phyloP scores from a whole-genome alignment of 2,797 vertebrate species.

The Erithacus rubecula region DNA sequence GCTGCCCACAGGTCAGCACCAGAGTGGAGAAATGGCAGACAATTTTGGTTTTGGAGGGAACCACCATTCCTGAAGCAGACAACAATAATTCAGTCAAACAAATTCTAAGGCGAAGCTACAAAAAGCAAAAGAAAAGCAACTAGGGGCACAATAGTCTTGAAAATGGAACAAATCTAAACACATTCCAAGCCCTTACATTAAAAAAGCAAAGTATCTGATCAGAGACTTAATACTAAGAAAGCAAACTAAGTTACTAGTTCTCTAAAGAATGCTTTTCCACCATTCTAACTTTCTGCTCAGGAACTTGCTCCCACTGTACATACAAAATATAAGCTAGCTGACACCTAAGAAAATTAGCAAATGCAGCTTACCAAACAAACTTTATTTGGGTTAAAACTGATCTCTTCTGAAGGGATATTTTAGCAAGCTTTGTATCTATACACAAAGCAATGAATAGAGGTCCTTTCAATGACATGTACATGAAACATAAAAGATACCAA shows the following conservation, averaged over 20 bases:
- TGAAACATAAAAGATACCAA: not conserved
- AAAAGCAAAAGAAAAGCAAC: not conserved
- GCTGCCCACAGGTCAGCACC: slow-evolving; percentile 91
- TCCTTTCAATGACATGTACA: not conserved
- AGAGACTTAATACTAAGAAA: not conserved
- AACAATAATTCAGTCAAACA: not conserved
- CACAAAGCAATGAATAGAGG: not conserved
- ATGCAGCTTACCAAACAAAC: not conserved
- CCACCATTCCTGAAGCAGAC: slow-evolving; percentile 87
- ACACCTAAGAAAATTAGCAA: not conserved
- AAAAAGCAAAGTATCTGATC: not conserved
- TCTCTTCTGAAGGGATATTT: not conserved
- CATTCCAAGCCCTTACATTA: not conserved
- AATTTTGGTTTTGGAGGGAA: slow-evolving; percentile 98
- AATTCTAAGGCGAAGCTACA: not conserved
- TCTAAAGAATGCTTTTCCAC: not conserved
- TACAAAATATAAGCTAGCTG: not conserved
- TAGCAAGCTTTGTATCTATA: not conserved
- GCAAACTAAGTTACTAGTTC: not conserved
- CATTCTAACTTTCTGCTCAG: not conserved
- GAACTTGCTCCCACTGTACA: not conserved
- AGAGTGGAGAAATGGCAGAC: slow-evolving; percentile 97
- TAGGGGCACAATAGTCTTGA: not conserved
- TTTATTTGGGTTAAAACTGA: not conserved
- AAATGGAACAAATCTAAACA: not conserved